Conservation (phyloP, 2,888 invertebrate species). For the Cosmia pyralina region DNA sequence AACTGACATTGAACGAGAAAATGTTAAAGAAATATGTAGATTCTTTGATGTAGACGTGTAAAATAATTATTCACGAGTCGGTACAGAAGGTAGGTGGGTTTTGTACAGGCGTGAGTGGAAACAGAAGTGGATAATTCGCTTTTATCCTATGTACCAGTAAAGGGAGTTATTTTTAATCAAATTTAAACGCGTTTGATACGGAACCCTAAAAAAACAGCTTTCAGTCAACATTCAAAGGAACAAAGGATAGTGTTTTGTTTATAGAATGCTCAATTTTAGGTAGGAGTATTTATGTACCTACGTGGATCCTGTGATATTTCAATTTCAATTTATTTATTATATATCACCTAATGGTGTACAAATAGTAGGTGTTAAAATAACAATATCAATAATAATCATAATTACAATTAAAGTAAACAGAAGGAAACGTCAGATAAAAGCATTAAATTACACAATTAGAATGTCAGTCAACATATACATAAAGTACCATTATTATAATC, state of each 20-base stretch:
- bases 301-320: constrained; percentile 13
- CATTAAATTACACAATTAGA: too few species aligned
- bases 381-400: too few species aligned
- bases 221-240: constrained; percentile 11
- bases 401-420: too few species aligned
- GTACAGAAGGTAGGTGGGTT: background rate
- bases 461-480: too few species aligned
- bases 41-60: constrained; percentile 33
- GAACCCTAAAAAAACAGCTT: background rate
- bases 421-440: too few species aligned
- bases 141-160: too few species aligned
- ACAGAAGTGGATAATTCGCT: background rate
- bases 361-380: too few species aligned
- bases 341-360: too few species aligned
- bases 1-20: constrained; percentile 32
- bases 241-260: constrained; percentile 25
- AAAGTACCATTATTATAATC: too few species aligned
- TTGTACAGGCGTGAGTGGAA: background rate
- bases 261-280: constrained; percentile 11
- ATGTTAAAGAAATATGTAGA: constrained; percentile 15
- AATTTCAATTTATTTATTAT: too few species aligned
- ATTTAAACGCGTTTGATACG: too few species aligned
- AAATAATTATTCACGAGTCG: constrained; percentile 9
- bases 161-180: too few species aligned
- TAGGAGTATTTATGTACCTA: background rate